Conservation (phyloP, 2,888 invertebrate genomes). For the Biston stratarius region DNA sequence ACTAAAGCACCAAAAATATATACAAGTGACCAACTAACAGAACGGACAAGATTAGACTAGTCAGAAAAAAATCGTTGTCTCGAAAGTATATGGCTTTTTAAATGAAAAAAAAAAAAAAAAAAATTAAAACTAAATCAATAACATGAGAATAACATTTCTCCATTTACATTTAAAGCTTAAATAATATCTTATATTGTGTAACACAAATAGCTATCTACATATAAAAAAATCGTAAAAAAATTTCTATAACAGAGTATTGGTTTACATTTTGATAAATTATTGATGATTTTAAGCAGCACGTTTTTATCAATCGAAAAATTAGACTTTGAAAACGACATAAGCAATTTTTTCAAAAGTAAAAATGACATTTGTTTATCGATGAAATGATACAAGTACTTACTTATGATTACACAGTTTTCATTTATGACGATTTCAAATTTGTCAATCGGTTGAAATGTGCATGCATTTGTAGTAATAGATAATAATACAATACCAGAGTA, state of each 20-base stretch:
- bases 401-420: too few relatives aligned
- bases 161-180: conserved; percentile 31
- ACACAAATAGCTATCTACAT: conserved; percentile 19
- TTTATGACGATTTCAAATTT: too few relatives aligned
- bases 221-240: conserved; percentile 15
- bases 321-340: too few relatives aligned
- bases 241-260: conserved; percentile 16
- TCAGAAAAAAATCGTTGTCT: conserved; percentile 65
- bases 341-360: too few relatives aligned
- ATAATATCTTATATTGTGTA: conserved; percentile 15
- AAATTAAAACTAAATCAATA: conserved; percentile 21
- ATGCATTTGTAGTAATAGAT: background rate
- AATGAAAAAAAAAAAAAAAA: conserved; percentile 13
- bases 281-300: too few relatives aligned
- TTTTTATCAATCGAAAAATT: background rate
- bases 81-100: conserved; percentile 61
- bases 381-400: too few relatives aligned
- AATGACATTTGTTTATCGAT: too few relatives aligned
- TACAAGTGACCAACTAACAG: conserved; percentile 54
- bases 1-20: conserved; percentile 67
- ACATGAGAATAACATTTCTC: conserved; percentile 14
- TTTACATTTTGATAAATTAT: conserved; percentile 3
- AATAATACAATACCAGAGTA: too few relatives aligned
- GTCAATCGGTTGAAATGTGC: too few relatives aligned
- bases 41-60: conserved; percentile 67